Conservation (phyloP, 2,113 vertebrate genomes). For the Morone saxatilis region DNA sequence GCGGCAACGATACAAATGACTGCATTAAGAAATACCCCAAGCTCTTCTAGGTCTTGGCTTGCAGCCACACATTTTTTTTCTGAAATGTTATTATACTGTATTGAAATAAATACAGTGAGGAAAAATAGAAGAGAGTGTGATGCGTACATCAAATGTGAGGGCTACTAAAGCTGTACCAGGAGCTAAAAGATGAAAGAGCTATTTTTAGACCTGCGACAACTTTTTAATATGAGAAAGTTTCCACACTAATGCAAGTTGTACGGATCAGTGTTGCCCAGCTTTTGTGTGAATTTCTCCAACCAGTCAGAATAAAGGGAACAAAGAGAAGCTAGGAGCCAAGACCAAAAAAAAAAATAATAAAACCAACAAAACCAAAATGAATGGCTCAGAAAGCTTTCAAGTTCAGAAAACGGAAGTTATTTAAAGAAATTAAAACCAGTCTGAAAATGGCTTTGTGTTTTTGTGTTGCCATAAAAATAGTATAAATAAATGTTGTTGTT, state of each 20-base stretch:
- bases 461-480: constrained; percentile 70
- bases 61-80: constrained; percentile 31
- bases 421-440: constrained; percentile 62
- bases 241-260: constrained; percentile 21
- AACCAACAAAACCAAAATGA: constrained; percentile 23
- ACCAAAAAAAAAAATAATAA: constrained; percentile 10
- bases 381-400: constrained; percentile 61
- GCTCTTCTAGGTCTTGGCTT: constrained; percentile 16
- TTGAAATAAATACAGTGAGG: constrained; percentile 26
- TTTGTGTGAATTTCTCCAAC: constrained; percentile 29
- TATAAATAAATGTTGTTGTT: constrained; percentile 75
- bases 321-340: constrained; percentile 37
- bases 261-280: constrained; percentile 11
- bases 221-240: constrained; percentile 14
- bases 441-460: constrained; percentile 75
- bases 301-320: constrained; percentile 60
- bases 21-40: constrained; percentile 30
- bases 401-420: constrained; percentile 52
- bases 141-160: background rate
- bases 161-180: constrained; percentile 15
- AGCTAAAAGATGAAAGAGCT: constrained; percentile 18
- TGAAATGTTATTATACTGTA: constrained; percentile 32
- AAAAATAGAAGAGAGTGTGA: background rate
- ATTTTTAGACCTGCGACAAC: constrained; percentile 29
- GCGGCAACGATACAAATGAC: constrained; percentile 43